These are phyloP conservation scores for Conopomorpha cramerella DNA, from an alignment of 1,140 invertebrate genomes.

Conservation along the genomic window DNA sequence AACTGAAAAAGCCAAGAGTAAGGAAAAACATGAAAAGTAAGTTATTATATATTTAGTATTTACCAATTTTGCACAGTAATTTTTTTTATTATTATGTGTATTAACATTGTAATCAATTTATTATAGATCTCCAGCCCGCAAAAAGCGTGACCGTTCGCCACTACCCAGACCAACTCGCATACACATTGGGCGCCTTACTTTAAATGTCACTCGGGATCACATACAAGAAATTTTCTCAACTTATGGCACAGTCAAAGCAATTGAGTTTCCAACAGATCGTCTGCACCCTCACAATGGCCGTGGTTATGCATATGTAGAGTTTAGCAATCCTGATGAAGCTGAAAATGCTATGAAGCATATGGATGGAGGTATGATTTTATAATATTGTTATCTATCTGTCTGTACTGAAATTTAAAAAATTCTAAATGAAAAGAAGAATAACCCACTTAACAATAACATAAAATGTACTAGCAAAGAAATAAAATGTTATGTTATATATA, in stretches of 20 bases:
- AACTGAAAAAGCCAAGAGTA: slow-evolving; percentile 58
- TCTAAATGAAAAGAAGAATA: too few species aligned
- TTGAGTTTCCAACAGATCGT: slow-evolving; percentile 89
- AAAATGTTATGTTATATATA: too few species aligned
- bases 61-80: not conserved
- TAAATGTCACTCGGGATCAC: slow-evolving; percentile 93
- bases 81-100: not conserved
- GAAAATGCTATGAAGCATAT: slow-evolving; percentile 99
- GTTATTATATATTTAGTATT: too few species aligned
- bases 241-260: slow-evolving; percentile 87
- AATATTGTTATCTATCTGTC: too few species aligned
- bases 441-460: too few species aligned
- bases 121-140: slow-evolving; percentile 34
- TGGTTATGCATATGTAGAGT: slow-evolving; percentile 95
- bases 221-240: slow-evolving; percentile 93
- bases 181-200: slow-evolving; percentile 88
- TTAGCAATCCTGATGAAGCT: slow-evolving; percentile 90
- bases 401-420: too few species aligned
- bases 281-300: slow-evolving; percentile 82
- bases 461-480: too few species aligned
- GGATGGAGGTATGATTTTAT: slow-evolving; percentile 98
- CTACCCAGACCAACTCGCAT: slow-evolving; percentile 88
- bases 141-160: slow-evolving; percentile 76
- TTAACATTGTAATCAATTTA: not conserved
- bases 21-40: slow-evolving; percentile 49